Percentiles rank a stretch among this genome's conserved stretches.
Conservation (phyloP, 1,140 invertebrate genomes). For the Rhynchophorus ferrugineus region DNA sequence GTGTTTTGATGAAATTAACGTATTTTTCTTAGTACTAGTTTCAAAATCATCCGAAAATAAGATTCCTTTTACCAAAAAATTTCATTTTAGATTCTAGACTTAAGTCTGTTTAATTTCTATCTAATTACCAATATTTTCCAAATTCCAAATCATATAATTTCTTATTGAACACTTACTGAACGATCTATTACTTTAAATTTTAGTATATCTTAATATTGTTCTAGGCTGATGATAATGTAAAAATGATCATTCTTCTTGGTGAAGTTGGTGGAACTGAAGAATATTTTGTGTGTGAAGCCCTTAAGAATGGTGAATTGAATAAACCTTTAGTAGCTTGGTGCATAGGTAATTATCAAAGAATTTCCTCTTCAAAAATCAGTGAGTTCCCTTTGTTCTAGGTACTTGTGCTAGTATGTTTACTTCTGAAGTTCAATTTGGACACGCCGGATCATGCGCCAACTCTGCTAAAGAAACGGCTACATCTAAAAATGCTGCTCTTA, state of each 20-base stretch:
- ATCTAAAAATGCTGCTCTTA: constrained; percentile 84
- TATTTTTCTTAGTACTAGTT: too few species aligned
- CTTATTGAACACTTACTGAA: too few species aligned
- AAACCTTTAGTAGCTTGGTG: constrained; percentile 99
- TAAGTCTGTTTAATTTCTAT: too few species aligned
- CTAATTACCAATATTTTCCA: too few species aligned
- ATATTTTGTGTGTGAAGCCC: constrained; percentile 89
- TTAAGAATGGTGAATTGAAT: constrained; percentile 73
- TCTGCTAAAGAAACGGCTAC: constrained; percentile 90
- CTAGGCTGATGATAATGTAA: constrained; percentile 66
- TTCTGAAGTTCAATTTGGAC: constrained; percentile 98
- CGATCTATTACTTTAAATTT: too few species aligned
- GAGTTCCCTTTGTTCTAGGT: constrained; percentile 21
- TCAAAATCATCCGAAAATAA: too few species aligned
- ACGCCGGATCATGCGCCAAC: constrained; percentile 96
- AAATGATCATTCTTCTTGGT: constrained; percentile 92
- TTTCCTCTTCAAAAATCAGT: constrained; percentile 45
- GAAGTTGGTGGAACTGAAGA: constrained; percentile 99
- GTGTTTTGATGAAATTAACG: too few species aligned
- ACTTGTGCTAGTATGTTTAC: constrained; percentile 73
- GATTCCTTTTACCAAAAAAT: too few species aligned
- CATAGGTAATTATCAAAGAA: constrained; percentile 56
- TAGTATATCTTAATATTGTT: too few species aligned
- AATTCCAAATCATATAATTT: too few species aligned
- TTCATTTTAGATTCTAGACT: too few species aligned